Conservation (phyloP, 2,888 invertebrate species). For the Coenonympha glycerion region DNA sequence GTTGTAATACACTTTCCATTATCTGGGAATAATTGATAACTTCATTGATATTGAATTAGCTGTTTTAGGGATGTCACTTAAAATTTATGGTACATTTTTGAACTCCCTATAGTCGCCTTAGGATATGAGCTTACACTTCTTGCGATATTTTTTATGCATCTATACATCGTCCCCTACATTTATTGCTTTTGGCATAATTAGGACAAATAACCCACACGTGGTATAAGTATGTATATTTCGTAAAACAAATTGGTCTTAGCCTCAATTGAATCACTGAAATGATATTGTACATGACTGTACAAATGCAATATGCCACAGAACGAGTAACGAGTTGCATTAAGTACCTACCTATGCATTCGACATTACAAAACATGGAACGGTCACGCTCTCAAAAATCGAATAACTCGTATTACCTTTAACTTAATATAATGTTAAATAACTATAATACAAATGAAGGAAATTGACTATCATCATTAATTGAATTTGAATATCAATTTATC, state of each 20-base stretch:
- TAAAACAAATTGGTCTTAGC: not conserved
- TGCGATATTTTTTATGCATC: too few relatives aligned
- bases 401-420: constrained; percentile 31
- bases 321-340: constrained; percentile 10
- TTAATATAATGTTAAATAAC: constrained; percentile 30
- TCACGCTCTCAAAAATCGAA: constrained; percentile 49
- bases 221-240: not conserved
- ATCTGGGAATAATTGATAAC: too few relatives aligned
- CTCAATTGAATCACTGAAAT: not conserved
- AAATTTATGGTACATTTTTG: too few relatives aligned
- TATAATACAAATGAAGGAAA: constrained; percentile 10
- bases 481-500: too few relatives aligned
- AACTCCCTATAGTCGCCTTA: too few relatives aligned
- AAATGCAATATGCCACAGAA: constrained; percentile 7
- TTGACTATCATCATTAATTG: too few relatives aligned
- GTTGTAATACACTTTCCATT: too few relatives aligned
- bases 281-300: not conserved
- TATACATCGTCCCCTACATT: too few relatives aligned
- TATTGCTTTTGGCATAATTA: too few relatives aligned
- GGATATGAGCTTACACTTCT: too few relatives aligned
- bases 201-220: not conserved
- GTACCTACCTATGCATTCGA: constrained; percentile 7
- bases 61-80: too few relatives aligned
- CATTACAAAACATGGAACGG: constrained; percentile 44
- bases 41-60: too few relatives aligned